Evolutionary conservation across 2,797 vertebrate species (phyloP).

Genomic region (Labeo calbasu): DNA sequence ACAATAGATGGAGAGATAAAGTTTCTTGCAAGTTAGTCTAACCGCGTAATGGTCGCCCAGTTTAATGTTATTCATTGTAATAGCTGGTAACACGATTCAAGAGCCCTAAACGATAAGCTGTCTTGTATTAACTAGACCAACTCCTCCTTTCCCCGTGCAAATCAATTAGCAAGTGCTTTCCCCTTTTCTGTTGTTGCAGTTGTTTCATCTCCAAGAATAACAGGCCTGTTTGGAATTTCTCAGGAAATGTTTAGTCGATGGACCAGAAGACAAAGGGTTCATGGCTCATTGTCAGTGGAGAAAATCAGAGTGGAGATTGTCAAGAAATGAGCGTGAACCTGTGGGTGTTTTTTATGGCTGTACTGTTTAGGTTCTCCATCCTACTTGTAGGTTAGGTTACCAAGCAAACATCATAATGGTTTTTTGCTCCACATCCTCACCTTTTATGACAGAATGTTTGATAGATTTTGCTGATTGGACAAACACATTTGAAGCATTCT

Average conservation of each 20-base stretch:
- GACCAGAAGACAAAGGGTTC: conserved; percentile 61
- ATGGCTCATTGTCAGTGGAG: conserved; percentile 64
- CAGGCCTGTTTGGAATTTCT: conserved; percentile 75
- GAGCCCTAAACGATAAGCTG: conserved; percentile 45
- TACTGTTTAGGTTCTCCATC: conserved; percentile 63
- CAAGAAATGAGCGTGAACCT: conserved; percentile 62
- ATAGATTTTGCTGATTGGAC: neutral
- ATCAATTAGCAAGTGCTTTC: conserved; percentile 68
- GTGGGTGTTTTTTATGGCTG: conserved; percentile 59
- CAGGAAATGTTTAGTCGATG: conserved; percentile 70
- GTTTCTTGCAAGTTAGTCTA: conserved; percentile 10
- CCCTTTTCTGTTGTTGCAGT: conserved; percentile 67
- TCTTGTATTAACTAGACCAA: conserved; percentile 48
- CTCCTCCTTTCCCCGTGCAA: conserved; percentile 47
- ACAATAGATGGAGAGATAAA: neutral
- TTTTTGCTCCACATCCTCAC: neutral
- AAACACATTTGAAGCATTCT: neutral
- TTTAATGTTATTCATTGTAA: conserved; percentile 35
- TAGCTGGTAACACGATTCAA: conserved; percentile 3
- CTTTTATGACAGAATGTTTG: neutral
- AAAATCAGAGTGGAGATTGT: conserved; percentile 67
- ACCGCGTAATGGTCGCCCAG: conserved; percentile 1
- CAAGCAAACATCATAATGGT: neutral
- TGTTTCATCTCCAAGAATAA: conserved; percentile 72
- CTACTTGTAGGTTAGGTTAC: neutral